Conservation (phyloP, 2,113 vertebrate species). For the Platichthys flesus region DNA sequence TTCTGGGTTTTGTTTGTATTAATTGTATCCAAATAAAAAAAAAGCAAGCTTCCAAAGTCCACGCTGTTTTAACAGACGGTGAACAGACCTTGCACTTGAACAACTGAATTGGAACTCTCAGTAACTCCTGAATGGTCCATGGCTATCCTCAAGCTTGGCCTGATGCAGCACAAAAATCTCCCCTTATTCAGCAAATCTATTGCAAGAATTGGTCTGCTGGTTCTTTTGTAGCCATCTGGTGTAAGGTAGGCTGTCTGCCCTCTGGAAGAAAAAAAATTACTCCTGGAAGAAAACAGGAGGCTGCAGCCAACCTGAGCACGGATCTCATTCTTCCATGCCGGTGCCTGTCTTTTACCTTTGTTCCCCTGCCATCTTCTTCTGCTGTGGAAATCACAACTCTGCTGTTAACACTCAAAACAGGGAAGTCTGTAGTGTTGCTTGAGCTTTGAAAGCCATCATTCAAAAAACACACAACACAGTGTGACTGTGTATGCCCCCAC, state of each 20-base stretch:
- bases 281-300: conserved; percentile 48
- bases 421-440: not conserved
- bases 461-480: not conserved
- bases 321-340: conserved; percentile 57
- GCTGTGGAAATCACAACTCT: conserved; percentile 33
- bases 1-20: not conserved
- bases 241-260: conserved; percentile 35
- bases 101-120: conserved; percentile 11
- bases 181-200: conserved; percentile 46
- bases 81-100: not conserved
- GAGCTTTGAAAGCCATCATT: not conserved
- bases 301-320: conserved; percentile 47
- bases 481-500: not conserved
- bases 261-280: conserved; percentile 32
- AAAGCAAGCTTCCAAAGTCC: not conserved
- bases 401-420: conserved; percentile 22
- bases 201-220: conserved; percentile 51
- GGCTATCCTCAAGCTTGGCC: conserved; percentile 12
- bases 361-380: conserved; percentile 48
- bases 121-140: not conserved
- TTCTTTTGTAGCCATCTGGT: conserved; percentile 64
- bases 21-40: not conserved
- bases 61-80: not conserved
- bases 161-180: conserved; percentile 16
- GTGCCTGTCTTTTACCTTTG: conserved; percentile 52